Conservation (phyloP, 64 coral and sea anemone genomes). For the Montipora cactus region DNA sequence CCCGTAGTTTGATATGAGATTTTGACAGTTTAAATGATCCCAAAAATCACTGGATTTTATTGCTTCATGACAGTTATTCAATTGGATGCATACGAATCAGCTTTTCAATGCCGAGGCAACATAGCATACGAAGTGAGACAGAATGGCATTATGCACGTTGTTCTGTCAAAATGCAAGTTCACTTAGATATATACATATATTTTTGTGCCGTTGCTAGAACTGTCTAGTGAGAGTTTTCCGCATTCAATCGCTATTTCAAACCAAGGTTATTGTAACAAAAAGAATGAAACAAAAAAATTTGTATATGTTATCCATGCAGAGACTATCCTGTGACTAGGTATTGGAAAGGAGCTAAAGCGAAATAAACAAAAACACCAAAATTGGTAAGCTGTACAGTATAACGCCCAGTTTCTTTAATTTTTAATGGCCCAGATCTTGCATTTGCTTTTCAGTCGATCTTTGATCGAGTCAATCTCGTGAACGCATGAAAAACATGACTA, state of each 20-base stretch:
- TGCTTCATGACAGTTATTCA: not conserved
- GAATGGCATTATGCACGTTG: too few relatives aligned
- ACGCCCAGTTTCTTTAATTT: conserved; percentile 55
- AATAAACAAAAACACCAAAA: not conserved
- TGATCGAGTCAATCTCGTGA: conserved; percentile 26
- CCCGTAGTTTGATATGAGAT: not conserved
- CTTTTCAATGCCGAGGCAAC: not conserved
- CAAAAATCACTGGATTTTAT: conserved; percentile 18
- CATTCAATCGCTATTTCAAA: too few relatives aligned
- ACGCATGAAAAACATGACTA: not conserved
- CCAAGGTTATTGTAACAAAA: too few relatives aligned
- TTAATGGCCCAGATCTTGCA: conserved; percentile 13
- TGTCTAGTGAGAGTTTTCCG: too few relatives aligned
- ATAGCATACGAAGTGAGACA: too few relatives aligned
- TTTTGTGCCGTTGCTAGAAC: too few relatives aligned
- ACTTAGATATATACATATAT: too few relatives aligned
- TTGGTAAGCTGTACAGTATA: not conserved
- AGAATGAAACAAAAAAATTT: not conserved
- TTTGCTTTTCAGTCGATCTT: conserved; percentile 34
- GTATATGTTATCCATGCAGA: not conserved
- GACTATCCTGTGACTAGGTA: not conserved
- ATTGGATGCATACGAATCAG: conserved; percentile 1
- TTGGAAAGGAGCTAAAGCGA: not conserved
- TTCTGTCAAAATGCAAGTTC: too few relatives aligned
- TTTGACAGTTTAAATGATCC: not conserved